Evolutionary conservation across 2,797 vertebrate species (phyloP), one percentile per base, ranked within the genome.

Genomic region (Thunnus albacares): DNA sequence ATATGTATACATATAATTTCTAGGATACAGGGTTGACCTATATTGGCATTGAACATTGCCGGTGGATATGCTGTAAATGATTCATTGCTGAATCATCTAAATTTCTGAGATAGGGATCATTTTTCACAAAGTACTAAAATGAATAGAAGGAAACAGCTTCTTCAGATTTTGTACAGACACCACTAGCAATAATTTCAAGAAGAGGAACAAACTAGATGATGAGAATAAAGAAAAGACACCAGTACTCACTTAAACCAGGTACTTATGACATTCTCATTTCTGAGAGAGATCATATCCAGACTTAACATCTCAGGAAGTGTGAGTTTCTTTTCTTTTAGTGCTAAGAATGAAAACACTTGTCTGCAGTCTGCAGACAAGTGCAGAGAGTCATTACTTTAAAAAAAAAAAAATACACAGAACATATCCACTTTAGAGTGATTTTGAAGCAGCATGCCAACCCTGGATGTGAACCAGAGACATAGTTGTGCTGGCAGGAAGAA

Each of bases 401-500:
- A 6, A 33, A 33, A 33, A 33, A 33, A 6, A 33, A 6, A 33
- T 69, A 86, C 20, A 79, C 81, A 18, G 60, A 80, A 83, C 81
- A 76, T 75, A 64, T 88, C 67, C 73, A 45, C 76, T 81, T 81
- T 73, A 30, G 81, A 81, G 86, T 55, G 33, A 53, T 83, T 89
- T 84, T 85, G 79, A 85, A 80, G 82, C 62, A 14, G 56, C 12
- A 13, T 65, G 88, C 86, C 86, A 90, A 22, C 77, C 71, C 68
- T 87, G 85, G 89, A 88, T 64, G 81, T 75, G 80, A 80, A 91
- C 84, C 82, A 82, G 85, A 88, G 82, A 81, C 78, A 56, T 61
- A 66, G 52, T 74, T 53, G 70, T 85, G 59, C 70, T 86, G 90
- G 86, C 84, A 87, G 80, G 72, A 80, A 68, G 86, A 90, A 77